Conservation (phyloP, 2,888 invertebrate species). For the Ellobium chinense region DNA sequence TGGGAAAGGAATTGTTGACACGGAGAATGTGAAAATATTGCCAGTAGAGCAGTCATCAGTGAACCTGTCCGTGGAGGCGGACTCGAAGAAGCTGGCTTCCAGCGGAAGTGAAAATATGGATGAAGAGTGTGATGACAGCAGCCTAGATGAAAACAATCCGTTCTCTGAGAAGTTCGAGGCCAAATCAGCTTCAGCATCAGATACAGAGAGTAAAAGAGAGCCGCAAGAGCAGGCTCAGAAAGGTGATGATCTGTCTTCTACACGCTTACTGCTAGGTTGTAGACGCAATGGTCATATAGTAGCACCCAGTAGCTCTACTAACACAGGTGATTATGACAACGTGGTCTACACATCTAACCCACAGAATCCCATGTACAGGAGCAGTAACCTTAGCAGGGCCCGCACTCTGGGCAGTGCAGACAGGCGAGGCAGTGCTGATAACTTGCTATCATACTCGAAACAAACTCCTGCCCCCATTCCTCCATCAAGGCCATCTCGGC, state of each 20-base stretch:
- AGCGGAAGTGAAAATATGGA: neutral
- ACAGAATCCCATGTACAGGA: conserved; percentile 19
- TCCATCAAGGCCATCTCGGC: conserved; percentile 41
- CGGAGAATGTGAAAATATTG: neutral
- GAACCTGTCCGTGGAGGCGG: neutral
- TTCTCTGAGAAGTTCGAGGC: conserved; percentile 14
- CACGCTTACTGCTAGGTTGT: neutral
- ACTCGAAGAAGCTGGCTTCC: neutral
- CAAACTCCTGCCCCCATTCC: conserved; percentile 11
- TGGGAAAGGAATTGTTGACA: neutral
- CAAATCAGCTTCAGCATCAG: neutral
- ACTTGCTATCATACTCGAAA: neutral
- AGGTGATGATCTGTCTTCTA: neutral
- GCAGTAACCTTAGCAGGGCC: conserved; percentile 20
- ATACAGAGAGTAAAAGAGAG: neutral
- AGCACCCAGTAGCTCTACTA: conserved; percentile 18
- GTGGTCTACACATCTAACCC: conserved; percentile 25
- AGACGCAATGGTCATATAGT: conserved; percentile 3
- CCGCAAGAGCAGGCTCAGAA: neutral
- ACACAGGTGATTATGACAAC: conserved; percentile 48
- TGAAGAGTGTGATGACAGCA: conserved; percentile 14
- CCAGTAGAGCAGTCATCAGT: neutral
- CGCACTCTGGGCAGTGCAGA: neutral
- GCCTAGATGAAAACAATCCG: conserved; percentile 30
- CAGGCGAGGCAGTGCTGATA: conserved; percentile 38